phyloP scores from a whole-genome alignment of 2,113 vertebrate genomes.

The Channa argus region DNA sequence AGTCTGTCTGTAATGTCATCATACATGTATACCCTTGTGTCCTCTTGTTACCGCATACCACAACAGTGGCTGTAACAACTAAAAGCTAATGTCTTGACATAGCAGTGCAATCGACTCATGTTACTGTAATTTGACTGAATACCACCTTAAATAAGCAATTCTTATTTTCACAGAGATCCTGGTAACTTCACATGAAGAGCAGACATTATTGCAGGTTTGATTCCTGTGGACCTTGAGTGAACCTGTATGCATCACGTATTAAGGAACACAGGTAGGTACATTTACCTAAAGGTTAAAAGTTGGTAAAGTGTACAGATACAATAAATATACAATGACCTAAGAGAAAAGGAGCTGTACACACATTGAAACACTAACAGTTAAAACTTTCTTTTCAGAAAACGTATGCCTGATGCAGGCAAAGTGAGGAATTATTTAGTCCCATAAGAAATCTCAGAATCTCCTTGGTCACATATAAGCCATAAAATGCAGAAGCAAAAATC shows the following conservation, averaged over 20 bases:
- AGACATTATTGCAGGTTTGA: background rate
- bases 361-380: background rate
- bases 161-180: too few species aligned
- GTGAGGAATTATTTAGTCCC: slow-evolving; percentile 42
- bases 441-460: slow-evolving; percentile 58
- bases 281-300: slow-evolving; percentile 16
- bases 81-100: background rate
- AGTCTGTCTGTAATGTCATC: slow-evolving; percentile 3
- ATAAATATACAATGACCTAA: background rate
- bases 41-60: too few species aligned
- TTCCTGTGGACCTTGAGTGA: background rate
- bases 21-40: background rate
- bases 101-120: too few species aligned
- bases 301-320: too few species aligned
- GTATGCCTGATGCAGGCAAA: slow-evolving; percentile 40
- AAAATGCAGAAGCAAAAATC: slow-evolving; percentile 73
- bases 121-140: background rate
- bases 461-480: slow-evolving; percentile 70
- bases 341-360: background rate
- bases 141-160: background rate
- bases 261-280: background rate
- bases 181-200: background rate
- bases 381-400: slow-evolving; percentile 17
- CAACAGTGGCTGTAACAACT: background rate
- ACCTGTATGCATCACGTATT: background rate